Evolutionary conservation across 2,888 invertebrate genomes (phyloP).

Genomic region (Ellobium chinense): DNA sequence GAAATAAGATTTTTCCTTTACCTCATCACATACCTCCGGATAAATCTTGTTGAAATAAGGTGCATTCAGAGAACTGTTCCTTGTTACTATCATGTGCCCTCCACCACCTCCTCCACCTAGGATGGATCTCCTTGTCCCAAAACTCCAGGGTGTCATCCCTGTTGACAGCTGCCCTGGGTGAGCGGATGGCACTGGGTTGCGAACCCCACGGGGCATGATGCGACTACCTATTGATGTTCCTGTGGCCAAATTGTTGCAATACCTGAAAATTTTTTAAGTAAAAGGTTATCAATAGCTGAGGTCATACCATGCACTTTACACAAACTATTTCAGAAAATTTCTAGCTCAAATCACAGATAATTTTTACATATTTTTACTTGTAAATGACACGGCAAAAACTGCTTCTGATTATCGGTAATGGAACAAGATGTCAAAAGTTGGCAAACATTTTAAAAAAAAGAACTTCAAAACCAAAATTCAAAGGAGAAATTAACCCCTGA

Average conservation of each 20-base stretch:
- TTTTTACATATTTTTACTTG: no score
- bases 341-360: no score
- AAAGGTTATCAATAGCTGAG: no score
- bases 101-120: slow-evolving; percentile 56
- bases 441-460: no score
- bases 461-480: neutral
- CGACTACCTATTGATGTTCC: slow-evolving; percentile 30
- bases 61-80: slow-evolving; percentile 69
- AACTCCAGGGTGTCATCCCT: slow-evolving; percentile 59
- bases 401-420: no score
- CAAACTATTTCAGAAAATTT: no score
- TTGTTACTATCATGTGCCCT: slow-evolving; percentile 64
- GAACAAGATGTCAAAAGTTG: no score
- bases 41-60: slow-evolving; percentile 80
- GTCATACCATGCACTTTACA: no score
- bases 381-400: no score
- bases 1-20: no score
- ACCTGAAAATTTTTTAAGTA: no score
- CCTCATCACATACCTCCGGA: no score
- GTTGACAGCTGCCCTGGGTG: neutral
- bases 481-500: neutral
- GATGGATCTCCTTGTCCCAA: slow-evolving; percentile 66
- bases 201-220: slow-evolving; percentile 25
- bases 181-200: slow-evolving; percentile 43
- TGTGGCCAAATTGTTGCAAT: slow-evolving; percentile 67